Evolutionary conservation across 2,888 invertebrate genomes (phyloP).

Genomic region (Troilus luridus): DNA sequence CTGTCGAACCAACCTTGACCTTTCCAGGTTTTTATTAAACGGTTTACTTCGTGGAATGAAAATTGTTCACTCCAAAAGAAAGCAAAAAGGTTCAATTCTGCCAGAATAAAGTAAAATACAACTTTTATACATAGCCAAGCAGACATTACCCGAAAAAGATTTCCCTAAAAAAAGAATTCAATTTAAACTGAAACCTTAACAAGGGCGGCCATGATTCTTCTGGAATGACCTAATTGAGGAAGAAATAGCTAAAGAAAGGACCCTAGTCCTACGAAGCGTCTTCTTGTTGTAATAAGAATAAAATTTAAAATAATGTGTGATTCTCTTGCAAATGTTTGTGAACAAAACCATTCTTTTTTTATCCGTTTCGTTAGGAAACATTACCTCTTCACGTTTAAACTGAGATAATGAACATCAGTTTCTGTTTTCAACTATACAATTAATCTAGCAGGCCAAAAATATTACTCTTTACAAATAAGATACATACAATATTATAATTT

Average conservation of each 20-base stretch:
- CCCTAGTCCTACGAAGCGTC: neutral
- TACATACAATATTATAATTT: too few species aligned
- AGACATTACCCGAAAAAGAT: neutral
- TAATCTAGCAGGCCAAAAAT: too few species aligned
- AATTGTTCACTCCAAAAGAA: neutral
- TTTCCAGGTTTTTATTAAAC: neutral
- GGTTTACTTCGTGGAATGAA: neutral
- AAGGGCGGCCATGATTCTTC: neutral
- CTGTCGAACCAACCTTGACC: too few species aligned
- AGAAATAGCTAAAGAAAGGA: neutral
- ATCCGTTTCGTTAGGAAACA: neutral
- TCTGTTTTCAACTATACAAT: too few species aligned
- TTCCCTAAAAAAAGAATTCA: neutral
- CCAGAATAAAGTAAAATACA: neutral
- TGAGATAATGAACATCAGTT: neutral
- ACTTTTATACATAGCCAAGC: neutral
- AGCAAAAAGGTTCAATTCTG: neutral
- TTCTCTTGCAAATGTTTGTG: neutral
- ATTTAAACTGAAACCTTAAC: conserved; percentile 1
- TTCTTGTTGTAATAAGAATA: neutral
- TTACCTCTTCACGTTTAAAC: neutral
- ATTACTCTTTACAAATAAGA: too few species aligned
- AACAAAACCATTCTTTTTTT: neutral
- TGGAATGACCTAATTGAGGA: neutral
- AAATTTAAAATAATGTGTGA: neutral